These are phyloP conservation scores for Mobula hypostoma DNA, from an alignment of 2,113 vertebrate species.

Conservation along the genomic window DNA sequence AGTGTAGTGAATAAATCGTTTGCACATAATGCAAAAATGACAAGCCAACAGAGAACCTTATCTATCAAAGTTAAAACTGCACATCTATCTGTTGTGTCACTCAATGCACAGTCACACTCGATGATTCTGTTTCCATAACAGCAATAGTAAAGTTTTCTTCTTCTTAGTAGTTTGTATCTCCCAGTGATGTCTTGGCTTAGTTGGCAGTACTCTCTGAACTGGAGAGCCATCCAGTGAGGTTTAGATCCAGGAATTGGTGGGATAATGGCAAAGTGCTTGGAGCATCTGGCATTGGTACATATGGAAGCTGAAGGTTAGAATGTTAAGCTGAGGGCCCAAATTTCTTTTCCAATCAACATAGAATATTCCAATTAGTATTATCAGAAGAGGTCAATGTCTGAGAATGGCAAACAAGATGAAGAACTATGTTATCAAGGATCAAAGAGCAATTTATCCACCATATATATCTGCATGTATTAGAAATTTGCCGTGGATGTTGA, in stretches of 20 bases:
- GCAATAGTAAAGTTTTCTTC: neutral
- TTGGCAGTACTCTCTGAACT: neutral
- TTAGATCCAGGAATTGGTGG: too few relatives aligned
- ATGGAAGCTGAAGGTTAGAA: neutral
- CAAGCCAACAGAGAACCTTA: neutral
- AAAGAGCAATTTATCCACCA: too few relatives aligned
- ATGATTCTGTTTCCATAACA: neutral
- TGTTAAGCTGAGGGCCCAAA: neutral
- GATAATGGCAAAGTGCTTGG: neutral
- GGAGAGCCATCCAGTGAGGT: neutral
- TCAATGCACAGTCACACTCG: neutral
- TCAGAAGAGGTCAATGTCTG: too few relatives aligned
- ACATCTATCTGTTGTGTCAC: neutral
- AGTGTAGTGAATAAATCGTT: neutral
- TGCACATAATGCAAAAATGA: neutral
- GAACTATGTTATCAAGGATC: too few relatives aligned
- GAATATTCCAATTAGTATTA: too few relatives aligned
- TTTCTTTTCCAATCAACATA: neutral
- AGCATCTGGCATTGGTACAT: neutral
- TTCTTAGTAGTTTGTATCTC: neutral
- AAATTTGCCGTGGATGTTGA: too few relatives aligned
- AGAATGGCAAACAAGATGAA: too few relatives aligned
- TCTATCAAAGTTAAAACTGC: constrained; percentile 1
- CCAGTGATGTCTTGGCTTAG: too few relatives aligned
- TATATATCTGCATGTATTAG: too few relatives aligned